These are phyloP conservation scores for Bujurquina vittata DNA, from an alignment of 2,113 vertebrate genomes.

Conservation along the genomic window DNA sequence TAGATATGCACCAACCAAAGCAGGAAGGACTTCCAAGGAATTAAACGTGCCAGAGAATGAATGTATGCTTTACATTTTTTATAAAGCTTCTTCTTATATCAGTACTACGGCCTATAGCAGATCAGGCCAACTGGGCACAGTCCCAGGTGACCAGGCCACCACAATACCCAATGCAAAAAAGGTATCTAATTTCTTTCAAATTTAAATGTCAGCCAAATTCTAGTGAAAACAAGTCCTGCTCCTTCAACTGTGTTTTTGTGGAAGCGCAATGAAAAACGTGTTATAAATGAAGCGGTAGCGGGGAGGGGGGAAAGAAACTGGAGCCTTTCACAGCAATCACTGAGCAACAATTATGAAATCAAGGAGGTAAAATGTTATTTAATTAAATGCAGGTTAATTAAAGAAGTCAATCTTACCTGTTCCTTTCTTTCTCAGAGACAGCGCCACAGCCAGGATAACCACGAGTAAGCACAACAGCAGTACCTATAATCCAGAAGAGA, in stretches of 20 bases:
- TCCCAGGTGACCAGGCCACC: neutral
- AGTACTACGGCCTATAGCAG: neutral
- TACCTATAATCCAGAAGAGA: constrained; percentile 57
- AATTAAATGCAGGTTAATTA: neutral
- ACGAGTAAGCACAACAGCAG: constrained; percentile 72
- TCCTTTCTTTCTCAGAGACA: constrained; percentile 54
- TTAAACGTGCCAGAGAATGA: neutral
- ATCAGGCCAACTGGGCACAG: neutral
- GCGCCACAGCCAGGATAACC: constrained; percentile 64
- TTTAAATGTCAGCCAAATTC: neutral
- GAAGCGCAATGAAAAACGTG: neutral
- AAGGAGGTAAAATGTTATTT: neutral
- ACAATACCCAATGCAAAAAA: neutral
- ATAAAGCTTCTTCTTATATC: neutral
- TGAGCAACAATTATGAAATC: neutral
- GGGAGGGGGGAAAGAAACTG: neutral
- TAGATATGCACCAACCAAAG: neutral
- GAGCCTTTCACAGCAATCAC: neutral
- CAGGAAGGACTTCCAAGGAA: neutral
- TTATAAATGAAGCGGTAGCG: neutral
- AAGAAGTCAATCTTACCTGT: constrained; percentile 47
- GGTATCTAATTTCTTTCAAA: neutral
- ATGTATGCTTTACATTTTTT: neutral
- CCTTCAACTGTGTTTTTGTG: neutral
- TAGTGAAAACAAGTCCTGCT: neutral